Conservation (phyloP, 92 coral and sea anemone genomes). For the Porites rus region DNA sequence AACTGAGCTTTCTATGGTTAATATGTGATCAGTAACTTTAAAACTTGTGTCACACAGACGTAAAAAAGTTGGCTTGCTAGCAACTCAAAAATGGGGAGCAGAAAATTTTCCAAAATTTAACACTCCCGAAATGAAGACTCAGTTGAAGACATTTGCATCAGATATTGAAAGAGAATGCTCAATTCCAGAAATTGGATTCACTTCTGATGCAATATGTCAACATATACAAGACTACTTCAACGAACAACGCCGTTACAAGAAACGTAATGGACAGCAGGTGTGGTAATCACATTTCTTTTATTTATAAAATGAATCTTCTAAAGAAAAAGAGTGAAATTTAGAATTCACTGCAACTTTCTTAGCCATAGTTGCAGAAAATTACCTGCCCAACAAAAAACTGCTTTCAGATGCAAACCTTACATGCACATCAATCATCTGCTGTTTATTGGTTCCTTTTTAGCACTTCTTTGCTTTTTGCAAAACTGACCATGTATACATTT, state of each 20-base stretch:
- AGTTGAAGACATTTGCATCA: constrained; percentile 42
- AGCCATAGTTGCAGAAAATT: constrained; percentile 34
- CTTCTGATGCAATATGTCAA: constrained; percentile 37
- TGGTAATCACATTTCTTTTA: neutral
- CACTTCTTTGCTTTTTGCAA: neutral
- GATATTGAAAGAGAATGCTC: constrained; percentile 50
- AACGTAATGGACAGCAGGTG: constrained; percentile 37
- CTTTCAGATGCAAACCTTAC: constrained; percentile 37
- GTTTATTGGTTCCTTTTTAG: neutral
- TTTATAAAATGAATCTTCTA: neutral
- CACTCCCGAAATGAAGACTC: constrained; percentile 48
- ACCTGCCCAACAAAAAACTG: constrained; percentile 29
- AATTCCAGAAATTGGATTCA: constrained; percentile 55
- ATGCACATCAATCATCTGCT: constrained; percentile 10
- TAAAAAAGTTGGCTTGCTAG: constrained; percentile 1
- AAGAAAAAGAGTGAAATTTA: constrained; percentile 1
- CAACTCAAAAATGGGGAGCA: constrained; percentile 42
- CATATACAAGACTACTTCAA: constrained; percentile 54
- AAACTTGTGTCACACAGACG: neutral
- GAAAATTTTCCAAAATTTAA: constrained; percentile 48
- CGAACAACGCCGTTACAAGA: constrained; percentile 45
- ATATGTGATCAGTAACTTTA: neutral
- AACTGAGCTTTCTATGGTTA: neutral
- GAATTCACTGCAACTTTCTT: constrained; percentile 18
- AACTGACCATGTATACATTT: neutral